phyloP scores from a whole-genome alignment of 2,888 invertebrate genomes.

The Leptopilina myrica region DNA sequence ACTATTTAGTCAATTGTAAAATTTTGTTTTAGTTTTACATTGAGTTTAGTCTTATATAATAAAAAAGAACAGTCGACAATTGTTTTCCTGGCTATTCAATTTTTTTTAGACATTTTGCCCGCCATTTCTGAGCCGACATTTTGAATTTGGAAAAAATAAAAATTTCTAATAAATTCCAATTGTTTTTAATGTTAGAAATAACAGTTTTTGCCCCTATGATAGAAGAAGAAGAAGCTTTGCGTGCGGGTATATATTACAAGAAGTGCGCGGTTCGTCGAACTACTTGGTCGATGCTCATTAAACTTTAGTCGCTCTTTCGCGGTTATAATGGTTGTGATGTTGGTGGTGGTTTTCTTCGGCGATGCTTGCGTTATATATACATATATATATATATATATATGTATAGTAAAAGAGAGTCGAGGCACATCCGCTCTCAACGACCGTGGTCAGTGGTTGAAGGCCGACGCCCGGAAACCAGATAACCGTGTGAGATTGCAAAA shows the following conservation, averaged over 20 bases:
- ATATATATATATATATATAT: too few relatives aligned
- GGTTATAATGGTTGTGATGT: constrained; percentile 43
- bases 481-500: constrained; percentile 63
- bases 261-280: constrained; percentile 56
- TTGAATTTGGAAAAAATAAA: too few relatives aligned
- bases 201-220: constrained; percentile 2
- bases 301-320: constrained; percentile 48
- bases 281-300: constrained; percentile 51
- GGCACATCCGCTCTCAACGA: constrained; percentile 58
- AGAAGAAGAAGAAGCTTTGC: constrained; percentile 4
- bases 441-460: constrained; percentile 64
- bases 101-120: too few relatives aligned
- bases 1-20: too few relatives aligned
- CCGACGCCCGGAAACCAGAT: constrained; percentile 71
- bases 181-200: neutral
- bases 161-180: too few relatives aligned
- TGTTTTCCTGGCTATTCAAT: too few relatives aligned
- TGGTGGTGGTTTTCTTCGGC: constrained; percentile 54
- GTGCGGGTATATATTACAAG: constrained; percentile 21
- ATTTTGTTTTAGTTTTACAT: too few relatives aligned
- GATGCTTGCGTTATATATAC: constrained; percentile 45
- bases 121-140: too few relatives aligned
- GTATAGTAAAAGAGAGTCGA: neutral
- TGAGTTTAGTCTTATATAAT: too few relatives aligned
- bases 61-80: too few relatives aligned